phyloP scores from a whole-genome alignment of 64 coral and sea anemone genomes.

The Catalaphyllia jardinei region DNA sequence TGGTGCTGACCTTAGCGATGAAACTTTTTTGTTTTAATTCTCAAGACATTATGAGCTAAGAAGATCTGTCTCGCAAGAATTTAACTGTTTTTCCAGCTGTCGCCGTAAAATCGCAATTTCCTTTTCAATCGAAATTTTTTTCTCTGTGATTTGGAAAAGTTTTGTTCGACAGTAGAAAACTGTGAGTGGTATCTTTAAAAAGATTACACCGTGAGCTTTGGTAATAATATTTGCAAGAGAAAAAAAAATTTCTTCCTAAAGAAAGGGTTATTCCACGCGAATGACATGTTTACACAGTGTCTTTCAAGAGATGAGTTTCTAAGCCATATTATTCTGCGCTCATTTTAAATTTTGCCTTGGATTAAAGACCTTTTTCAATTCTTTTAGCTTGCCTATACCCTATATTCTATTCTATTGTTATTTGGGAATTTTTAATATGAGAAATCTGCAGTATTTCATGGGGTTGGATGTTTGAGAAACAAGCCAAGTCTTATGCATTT shows the following conservation, averaged over 20 bases:
- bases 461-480: background rate
- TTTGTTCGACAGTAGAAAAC: background rate
- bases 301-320: background rate
- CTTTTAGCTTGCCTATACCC: background rate
- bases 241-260: no score
- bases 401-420: background rate
- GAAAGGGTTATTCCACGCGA: background rate
- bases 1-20: background rate
- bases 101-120: slow-evolving; percentile 30
- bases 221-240: background rate
- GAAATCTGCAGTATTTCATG: background rate
- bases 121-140: background rate
- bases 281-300: slow-evolving; percentile 33
- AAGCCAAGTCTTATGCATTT: background rate
- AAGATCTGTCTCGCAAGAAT: slow-evolving; percentile 34
- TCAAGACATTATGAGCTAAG: slow-evolving; percentile 23
- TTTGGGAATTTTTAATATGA: background rate
- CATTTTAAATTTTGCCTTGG: background rate
- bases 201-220: background rate
- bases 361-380: slow-evolving; percentile 1
- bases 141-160: background rate
- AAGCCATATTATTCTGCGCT: background rate
- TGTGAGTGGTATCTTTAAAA: background rate
- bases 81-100: slow-evolving; percentile 36
- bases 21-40: slow-evolving; percentile 32